Percentiles rank a stretch among this genome's conserved stretches.
phyloP scores from a whole-genome alignment of 2,888 invertebrate species.

The Dichetophora obliterata region DNA sequence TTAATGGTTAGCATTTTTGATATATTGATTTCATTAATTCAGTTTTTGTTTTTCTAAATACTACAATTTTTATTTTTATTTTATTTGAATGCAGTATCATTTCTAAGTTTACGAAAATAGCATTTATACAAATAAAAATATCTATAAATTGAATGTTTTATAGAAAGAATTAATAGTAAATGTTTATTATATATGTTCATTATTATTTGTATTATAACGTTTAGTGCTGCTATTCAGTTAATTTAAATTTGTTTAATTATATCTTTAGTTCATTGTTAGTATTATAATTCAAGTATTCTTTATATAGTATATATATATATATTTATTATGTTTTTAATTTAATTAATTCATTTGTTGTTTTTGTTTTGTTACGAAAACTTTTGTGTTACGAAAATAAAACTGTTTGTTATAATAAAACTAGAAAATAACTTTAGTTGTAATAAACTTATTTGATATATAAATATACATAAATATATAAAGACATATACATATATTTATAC shows the following conservation, averaged over 20 bases:
- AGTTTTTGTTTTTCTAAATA: not conserved
- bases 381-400: not conserved
- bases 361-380: not conserved
- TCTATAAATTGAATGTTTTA: conserved; percentile 13
- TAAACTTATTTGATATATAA: not conserved
- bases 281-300: not conserved
- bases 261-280: too few relatives aligned
- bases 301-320: not conserved
- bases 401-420: not conserved
- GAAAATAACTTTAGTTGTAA: not conserved
- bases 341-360: not conserved
- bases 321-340: not conserved
- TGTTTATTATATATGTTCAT: not conserved
- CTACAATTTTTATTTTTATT: not conserved
- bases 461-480: not conserved
- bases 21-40: conserved; percentile 19
- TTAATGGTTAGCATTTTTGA: not conserved
- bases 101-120: conserved; percentile 32
- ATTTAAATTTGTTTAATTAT: not conserved
- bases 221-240: not conserved
- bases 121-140: conserved; percentile 24
- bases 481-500: not conserved
- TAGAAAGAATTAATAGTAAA: not conserved
- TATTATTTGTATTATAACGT: not conserved
- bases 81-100: conserved; percentile 5